A percentile compares a stretch with the other conserved stretches of the same genome.
Conservation (phyloP, 2,797 vertebrate species). For the Carduelis carduelis region DNA sequence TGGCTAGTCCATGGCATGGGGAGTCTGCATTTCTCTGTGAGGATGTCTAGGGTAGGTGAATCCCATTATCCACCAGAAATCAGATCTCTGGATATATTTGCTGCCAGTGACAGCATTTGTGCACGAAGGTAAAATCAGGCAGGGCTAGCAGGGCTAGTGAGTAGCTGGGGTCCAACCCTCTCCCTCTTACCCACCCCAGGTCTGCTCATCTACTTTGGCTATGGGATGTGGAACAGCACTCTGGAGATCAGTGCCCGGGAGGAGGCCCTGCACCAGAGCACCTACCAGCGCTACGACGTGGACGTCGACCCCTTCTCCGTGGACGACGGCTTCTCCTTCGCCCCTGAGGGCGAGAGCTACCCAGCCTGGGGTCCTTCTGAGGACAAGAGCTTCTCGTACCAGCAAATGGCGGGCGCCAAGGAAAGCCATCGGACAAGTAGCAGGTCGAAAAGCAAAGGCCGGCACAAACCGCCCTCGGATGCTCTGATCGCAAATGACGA, state of each 20-base stretch:
- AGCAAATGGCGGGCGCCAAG: conserved; percentile 79
- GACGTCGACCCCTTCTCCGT: conserved; percentile 86
- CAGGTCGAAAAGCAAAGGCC: conserved; percentile 86
- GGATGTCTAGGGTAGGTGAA: conserved; percentile 6
- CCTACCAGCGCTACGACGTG: conserved; percentile 91
- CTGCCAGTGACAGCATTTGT: not conserved
- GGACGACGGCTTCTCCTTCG: conserved; percentile 74
- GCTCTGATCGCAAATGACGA: conserved; percentile 91
- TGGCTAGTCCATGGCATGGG: not conserved
- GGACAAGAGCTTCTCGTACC: conserved; percentile 81
- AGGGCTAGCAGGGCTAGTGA: rapidly evolving
- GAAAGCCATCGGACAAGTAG: conserved; percentile 72
- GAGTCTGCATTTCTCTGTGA: not conserved
- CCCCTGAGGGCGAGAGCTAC: conserved; percentile 77
- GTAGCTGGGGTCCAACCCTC: not conserved
- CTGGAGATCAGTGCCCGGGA: conserved; percentile 89
- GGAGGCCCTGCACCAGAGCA: conserved; percentile 90
- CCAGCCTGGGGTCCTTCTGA: conserved; percentile 83
- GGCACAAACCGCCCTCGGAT: conserved; percentile 80
- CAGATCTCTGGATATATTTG: conserved; percentile 12
- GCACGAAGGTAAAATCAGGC: not conserved
- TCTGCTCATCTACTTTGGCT: conserved; percentile 91
- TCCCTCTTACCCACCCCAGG: conserved; percentile 70
- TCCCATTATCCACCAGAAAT: not conserved
- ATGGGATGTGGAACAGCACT: conserved; percentile 95